Base-by-base conservation (phyloP, 2,888 invertebrate species). In the Watsonalla cultraria region DNA sequence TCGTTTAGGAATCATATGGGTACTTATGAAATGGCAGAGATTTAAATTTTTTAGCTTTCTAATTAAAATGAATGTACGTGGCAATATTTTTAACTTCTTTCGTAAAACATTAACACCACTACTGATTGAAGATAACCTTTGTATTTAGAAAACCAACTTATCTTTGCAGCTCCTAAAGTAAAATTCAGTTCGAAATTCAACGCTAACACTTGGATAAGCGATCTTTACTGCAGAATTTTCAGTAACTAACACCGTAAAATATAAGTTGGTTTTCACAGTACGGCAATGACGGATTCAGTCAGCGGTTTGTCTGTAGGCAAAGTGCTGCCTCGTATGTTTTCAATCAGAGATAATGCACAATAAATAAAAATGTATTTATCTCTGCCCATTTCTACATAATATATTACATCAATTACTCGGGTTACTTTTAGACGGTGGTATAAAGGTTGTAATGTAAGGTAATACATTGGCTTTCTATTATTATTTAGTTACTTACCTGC, bases 81-180 rank as follows among this genome's bases (percentile, higher is more conserved):
- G 35, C 53, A 58, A 54, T 56, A 56, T 62, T 69, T 68, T 68
- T 62, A 60, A 58, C 59, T 59, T 62, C 51, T 62, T 54, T 65
- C 67, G 66, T 66, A 66, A 69, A 61, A 61, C 59, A 72, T 73
- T 70, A 70, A 70, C 60, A 66, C 55, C 71, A 74, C 70, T 64
- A 72, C 71, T 74, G 79, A 78, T 78, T 73, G 71, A 70, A 75
- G 78, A 76, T 78, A 76, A 72, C 73, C 74, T 74, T 70, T 67
- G 67, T 58, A 53, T 69, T 66, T 59, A 58, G 57, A 46, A 59
- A 52, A 65, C 73, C 59, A 68, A 33, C 54, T 64, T 62, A 55
- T 15, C 49, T 61, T 49, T 54, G 47, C 62, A 52, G 15, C 51
- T 50, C 47, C 14, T 47, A 7, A 54, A 48, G 14, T 15, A 9